A percentile compares a stretch with the other conserved stretches of the same genome.
These are phyloP conservation scores for Pandemis cinnamomeana DNA, from an alignment of 2,888 invertebrate genomes.

Conservation along the genomic window DNA sequence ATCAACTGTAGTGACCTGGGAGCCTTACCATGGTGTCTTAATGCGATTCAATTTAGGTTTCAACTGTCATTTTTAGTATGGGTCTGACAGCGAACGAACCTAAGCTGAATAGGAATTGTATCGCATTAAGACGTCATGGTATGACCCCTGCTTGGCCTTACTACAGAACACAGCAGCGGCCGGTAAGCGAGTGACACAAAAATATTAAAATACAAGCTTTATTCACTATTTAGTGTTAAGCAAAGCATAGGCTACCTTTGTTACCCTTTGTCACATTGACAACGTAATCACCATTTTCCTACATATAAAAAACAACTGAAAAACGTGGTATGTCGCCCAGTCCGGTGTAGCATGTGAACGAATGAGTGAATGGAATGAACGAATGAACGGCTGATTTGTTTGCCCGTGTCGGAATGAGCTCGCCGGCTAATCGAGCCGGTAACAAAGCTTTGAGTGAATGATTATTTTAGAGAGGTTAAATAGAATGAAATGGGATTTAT, in stretches of 20 bases:
- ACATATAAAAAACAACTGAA: slow-evolving; percentile 25
- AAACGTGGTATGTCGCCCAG: slow-evolving; percentile 7
- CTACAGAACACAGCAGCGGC: too few relatives aligned
- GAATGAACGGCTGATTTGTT: slow-evolving; percentile 41
- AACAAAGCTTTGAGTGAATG: slow-evolving; percentile 38
- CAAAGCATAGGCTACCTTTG: not conserved
- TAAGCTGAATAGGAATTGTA: too few relatives aligned
- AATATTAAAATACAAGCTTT: too few relatives aligned
- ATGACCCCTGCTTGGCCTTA: too few relatives aligned
- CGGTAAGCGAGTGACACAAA: too few relatives aligned
- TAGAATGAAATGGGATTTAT: not conserved
- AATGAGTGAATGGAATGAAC: slow-evolving; percentile 26
- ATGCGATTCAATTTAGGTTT: too few relatives aligned
- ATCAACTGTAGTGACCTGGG: too few relatives aligned
- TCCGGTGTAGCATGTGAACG: slow-evolving; percentile 14
- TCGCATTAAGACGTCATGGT: too few relatives aligned
- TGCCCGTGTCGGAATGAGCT: slow-evolving; percentile 31
- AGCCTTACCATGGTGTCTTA: too few relatives aligned
- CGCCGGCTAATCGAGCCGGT: slow-evolving; percentile 33
- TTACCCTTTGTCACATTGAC: slow-evolving; percentile 8
- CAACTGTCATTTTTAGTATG: too few relatives aligned
- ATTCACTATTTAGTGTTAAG: too few relatives aligned
- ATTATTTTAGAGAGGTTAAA: slow-evolving; percentile 32
- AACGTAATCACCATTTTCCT: slow-evolving; percentile 22
- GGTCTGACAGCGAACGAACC: too few relatives aligned